These are phyloP conservation scores for Chirona hameri DNA, from an alignment of 2,888 invertebrate species.

Conservation along the genomic window DNA sequence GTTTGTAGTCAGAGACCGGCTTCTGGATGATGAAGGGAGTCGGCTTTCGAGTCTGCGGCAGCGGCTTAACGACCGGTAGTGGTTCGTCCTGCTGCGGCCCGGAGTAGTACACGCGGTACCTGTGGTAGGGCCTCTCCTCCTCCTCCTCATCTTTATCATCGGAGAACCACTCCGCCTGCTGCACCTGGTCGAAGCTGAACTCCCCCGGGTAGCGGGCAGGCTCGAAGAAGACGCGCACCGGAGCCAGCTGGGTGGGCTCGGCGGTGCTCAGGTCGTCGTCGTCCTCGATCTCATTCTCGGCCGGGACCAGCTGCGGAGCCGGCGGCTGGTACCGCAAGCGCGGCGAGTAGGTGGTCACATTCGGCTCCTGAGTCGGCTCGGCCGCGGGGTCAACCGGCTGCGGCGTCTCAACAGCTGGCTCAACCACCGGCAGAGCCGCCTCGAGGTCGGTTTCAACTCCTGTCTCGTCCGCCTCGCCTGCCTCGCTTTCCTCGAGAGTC, in stretches of 20 bases:
- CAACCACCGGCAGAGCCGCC: background rate
- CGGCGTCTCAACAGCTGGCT: background rate
- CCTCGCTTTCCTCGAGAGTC: background rate
- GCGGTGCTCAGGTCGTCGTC: background rate
- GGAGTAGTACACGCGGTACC: background rate
- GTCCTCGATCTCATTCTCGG: background rate
- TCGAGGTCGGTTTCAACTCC: background rate
- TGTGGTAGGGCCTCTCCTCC: background rate
- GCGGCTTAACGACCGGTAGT: background rate
- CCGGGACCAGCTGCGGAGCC: background rate
- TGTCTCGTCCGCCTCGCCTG: background rate
- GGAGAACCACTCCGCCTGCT: slow-evolving; percentile 3
- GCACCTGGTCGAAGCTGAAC: slow-evolving; percentile 23
- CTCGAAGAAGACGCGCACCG: slow-evolving; percentile 4
- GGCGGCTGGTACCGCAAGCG: background rate
- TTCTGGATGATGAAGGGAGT: too few relatives aligned
- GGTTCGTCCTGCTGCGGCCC: background rate
- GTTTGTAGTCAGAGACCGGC: too few relatives aligned
- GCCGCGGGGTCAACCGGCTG: background rate
- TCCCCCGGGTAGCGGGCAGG: background rate
- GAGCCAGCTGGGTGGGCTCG: background rate
- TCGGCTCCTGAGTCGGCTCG: background rate
- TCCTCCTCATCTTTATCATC: background rate
- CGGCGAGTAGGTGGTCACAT: background rate
- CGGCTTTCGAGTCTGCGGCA: background rate